phyloP scores from a whole-genome alignment of 23 tunicate species.

The Styela clava region DNA sequence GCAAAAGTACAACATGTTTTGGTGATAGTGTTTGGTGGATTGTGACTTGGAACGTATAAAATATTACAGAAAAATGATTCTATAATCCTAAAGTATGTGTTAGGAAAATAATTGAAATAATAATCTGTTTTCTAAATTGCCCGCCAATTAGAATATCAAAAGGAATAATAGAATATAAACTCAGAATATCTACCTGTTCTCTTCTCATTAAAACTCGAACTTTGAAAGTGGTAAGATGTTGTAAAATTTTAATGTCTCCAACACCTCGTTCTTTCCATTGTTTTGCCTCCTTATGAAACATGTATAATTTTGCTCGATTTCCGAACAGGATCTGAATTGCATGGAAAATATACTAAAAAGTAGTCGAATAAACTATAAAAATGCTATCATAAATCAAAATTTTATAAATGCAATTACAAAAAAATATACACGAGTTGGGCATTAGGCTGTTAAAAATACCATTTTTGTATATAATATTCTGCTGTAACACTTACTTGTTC shows the following conservation, averaged over 20 bases:
- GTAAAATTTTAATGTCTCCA: conserved; percentile 58
- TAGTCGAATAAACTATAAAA: no score
- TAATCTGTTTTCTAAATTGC: no score
- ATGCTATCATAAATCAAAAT: neutral
- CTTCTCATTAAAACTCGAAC: conserved; percentile 82
- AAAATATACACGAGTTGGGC: neutral
- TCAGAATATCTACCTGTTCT: conserved; percentile 82
- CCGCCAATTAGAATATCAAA: no score
- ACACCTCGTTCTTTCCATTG: conserved; percentile 93
- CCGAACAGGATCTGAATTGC: conserved; percentile 52
- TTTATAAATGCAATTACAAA: neutral
- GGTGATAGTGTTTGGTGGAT: no score
- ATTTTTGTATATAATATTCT: neutral
- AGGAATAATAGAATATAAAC: no score
- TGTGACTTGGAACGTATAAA: no score
- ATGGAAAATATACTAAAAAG: neutral
- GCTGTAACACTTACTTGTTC: conserved; percentile 44
- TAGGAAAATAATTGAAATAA: no score
- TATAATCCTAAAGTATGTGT: no score
- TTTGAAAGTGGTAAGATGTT: conserved; percentile 45
- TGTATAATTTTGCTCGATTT: conserved; percentile 53
- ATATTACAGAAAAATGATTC: no score
- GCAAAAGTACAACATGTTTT: no score
- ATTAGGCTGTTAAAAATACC: neutral
- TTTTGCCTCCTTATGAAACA: conserved; percentile 43